phyloP scores from a whole-genome alignment of 2,113 vertebrate species.

The Rhinolophus sinicus region DNA sequence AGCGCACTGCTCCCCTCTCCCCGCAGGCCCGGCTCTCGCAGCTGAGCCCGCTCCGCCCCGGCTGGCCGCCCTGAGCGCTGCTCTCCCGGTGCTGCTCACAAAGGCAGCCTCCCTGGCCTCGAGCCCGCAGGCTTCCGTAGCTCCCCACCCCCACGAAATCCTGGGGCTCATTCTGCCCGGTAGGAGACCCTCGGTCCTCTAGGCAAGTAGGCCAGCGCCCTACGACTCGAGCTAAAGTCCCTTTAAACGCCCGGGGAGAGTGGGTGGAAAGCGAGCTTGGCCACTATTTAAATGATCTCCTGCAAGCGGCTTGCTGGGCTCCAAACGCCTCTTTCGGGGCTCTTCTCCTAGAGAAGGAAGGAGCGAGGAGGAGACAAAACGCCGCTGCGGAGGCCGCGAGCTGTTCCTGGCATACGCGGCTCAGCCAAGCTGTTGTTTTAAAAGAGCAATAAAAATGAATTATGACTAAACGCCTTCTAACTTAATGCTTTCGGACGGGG shows the following conservation, averaged over 20 bases:
- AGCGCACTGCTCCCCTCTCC: not conserved
- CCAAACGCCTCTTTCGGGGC: constrained; percentile 66
- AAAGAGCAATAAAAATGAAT: constrained; percentile 99
- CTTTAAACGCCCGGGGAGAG: constrained; percentile 7
- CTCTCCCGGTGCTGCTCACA: not conserved
- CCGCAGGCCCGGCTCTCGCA: not conserved
- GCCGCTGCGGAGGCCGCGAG: constrained; percentile 66
- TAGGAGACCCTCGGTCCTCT: not conserved
- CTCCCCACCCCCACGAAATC: not conserved
- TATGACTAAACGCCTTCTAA: constrained; percentile 94
- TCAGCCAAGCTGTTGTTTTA: constrained; percentile 92
- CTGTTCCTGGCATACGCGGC: constrained; percentile 83
- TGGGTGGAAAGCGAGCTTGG: constrained; percentile 14
- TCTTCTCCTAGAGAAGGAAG: constrained; percentile 25
- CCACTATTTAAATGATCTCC: not conserved
- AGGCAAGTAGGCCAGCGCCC: not conserved
- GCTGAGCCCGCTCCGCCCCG: not conserved
- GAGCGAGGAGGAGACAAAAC: constrained; percentile 59
- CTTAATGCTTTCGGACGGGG: constrained; percentile 92
- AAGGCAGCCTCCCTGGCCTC: constrained; percentile 28
- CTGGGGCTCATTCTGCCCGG: not conserved
- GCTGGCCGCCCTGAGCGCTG: not conserved
- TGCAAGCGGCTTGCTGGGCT: constrained; percentile 34
- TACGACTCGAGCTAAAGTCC: not conserved
- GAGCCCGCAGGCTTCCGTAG: not conserved